These are phyloP conservation scores for Onychostruthus taczanowskii DNA, from an alignment of 2,113 vertebrate genomes.

Conservation along the genomic window DNA sequence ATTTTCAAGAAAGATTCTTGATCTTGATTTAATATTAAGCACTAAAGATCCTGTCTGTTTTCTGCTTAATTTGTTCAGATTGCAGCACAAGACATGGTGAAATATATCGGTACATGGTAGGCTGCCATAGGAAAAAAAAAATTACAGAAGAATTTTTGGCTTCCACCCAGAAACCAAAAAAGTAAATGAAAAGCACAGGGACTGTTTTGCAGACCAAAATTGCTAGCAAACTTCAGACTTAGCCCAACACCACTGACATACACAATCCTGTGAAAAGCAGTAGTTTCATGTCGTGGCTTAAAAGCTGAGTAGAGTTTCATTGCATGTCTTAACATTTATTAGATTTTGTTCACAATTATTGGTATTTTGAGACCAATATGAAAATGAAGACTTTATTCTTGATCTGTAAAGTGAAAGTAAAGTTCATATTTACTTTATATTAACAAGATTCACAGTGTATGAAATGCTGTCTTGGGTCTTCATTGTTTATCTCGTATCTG, in stretches of 20 bases:
- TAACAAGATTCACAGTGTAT: neutral
- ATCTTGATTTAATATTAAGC: neutral
- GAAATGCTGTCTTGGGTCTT: neutral
- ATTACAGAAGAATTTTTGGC: neutral
- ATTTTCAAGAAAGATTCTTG: neutral
- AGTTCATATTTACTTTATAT: neutral
- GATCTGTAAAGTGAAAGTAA: neutral
- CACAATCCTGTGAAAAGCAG: neutral
- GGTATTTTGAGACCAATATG: neutral
- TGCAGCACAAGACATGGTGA: neutral
- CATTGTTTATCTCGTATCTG: neutral
- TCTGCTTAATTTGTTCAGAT: neutral
- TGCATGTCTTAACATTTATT: neutral
- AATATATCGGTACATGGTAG: neutral
- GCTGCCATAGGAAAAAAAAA: neutral
- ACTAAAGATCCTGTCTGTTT: neutral
- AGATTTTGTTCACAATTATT: neutral
- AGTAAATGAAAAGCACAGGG: neutral
- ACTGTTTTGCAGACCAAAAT: neutral
- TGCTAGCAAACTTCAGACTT: neutral
- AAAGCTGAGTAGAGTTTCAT: neutral
- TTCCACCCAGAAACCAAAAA: neutral
- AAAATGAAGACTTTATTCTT: neutral
- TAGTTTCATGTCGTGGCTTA: neutral
- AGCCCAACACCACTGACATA: neutral